A percentile compares a stretch with the other conserved stretches of the same genome.
These are phyloP conservation scores for Mantis religiosa DNA, from an alignment of 2,888 invertebrate species.

Conservation along the genomic window DNA sequence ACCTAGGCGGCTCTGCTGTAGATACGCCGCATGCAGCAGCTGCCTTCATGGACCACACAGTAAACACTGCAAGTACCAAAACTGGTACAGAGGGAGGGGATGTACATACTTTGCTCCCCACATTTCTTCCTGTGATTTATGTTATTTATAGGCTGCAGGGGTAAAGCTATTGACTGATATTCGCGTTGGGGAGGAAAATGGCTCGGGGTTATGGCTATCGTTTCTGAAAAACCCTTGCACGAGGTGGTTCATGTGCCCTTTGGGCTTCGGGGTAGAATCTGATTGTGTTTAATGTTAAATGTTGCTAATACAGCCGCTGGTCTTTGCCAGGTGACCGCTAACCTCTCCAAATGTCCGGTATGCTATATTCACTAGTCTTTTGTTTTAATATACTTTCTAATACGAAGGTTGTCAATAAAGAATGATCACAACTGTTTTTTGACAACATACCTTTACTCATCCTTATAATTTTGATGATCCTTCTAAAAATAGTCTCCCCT, in stretches of 20 bases:
- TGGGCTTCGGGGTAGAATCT: not conserved
- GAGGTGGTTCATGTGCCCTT: not conserved
- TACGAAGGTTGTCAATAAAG: too few relatives aligned
- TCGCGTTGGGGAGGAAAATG: not conserved
- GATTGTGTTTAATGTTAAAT: not conserved
- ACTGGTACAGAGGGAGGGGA: not conserved
- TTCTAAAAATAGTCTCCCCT: too few relatives aligned
- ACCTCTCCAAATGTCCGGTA: too few relatives aligned
- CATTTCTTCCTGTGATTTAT: slow-evolving; percentile 1
- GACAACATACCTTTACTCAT: too few relatives aligned
- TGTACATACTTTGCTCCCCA: not conserved
- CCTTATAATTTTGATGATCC: too few relatives aligned
- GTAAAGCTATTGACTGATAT: not conserved
- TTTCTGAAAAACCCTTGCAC: not conserved
- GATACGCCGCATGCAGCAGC: not conserved
- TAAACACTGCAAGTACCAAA: not conserved
- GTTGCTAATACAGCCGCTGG: not conserved
- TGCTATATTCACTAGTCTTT: too few relatives aligned
- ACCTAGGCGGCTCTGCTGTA: not conserved
- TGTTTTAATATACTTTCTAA: too few relatives aligned
- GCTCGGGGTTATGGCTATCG: not conserved
- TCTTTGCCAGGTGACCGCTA: too few relatives aligned
- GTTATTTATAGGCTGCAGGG: not conserved
- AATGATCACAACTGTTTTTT: too few relatives aligned
- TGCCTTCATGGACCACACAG: not conserved